Evolutionary conservation across 2,113 vertebrate species (phyloP).

Genomic region (Saccopteryx leptura): DNA sequence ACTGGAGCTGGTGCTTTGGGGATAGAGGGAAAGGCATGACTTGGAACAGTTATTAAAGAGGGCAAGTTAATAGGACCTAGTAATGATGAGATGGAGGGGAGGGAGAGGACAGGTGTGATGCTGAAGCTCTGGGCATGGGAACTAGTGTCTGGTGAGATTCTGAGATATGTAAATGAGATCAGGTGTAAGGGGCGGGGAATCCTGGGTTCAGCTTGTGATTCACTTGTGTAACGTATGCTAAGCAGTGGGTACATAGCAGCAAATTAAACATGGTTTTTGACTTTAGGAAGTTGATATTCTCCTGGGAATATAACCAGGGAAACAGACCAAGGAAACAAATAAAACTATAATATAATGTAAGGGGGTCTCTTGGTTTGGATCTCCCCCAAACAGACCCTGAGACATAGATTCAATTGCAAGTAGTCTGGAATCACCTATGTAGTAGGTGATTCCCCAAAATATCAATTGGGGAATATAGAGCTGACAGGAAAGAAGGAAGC

Average conservation of each 20-base stretch:
- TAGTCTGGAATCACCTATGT: background rate
- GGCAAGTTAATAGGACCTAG: background rate
- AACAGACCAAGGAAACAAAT: background rate
- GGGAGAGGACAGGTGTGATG: background rate
- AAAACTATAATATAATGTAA: background rate
- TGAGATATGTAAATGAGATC: background rate
- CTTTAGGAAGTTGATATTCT: background rate
- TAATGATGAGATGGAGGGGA: background rate
- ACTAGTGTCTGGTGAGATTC: background rate
- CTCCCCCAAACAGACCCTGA: background rate
- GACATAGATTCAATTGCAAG: background rate
- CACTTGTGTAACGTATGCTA: background rate
- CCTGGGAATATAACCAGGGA: background rate
- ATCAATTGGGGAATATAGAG: background rate
- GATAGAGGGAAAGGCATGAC: background rate
- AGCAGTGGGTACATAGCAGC: background rate
- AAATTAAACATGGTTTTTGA: background rate
- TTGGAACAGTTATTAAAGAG: background rate
- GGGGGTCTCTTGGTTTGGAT: background rate
- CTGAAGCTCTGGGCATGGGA: background rate
- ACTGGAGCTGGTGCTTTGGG: background rate
- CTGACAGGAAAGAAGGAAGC: background rate
- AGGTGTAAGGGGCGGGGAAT: no score
- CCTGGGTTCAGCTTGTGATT: background rate
- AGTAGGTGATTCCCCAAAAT: background rate